Evolutionary conservation across 2,113 vertebrate genomes (phyloP).

Genomic region (Epinephelus moara): DNA sequence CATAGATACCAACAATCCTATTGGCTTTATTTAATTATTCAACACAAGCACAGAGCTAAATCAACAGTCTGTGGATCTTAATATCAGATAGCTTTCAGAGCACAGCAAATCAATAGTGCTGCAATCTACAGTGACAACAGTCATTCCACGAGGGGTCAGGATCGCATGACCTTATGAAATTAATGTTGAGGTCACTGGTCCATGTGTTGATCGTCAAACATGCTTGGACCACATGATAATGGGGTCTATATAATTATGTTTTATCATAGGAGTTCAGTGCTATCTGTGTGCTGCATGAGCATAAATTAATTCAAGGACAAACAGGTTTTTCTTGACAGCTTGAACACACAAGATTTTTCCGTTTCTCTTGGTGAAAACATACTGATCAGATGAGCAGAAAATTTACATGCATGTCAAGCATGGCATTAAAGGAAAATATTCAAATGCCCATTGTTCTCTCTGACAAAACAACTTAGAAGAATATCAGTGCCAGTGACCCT

Average conservation of each 20-base stretch:
- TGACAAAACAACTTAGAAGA: neutral
- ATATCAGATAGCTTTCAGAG: slow-evolving; percentile 78
- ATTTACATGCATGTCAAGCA: slow-evolving; percentile 19
- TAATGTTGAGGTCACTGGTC: slow-evolving; percentile 53
- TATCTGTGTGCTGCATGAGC: slow-evolving; percentile 57
- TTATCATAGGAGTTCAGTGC: slow-evolving; percentile 44
- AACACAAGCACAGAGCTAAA: slow-evolving; percentile 63
- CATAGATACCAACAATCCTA: slow-evolving; percentile 67
- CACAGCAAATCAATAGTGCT: slow-evolving; percentile 77
- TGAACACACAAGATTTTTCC: slow-evolving; percentile 2
- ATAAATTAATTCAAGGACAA: slow-evolving; percentile 47
- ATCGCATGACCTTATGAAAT: slow-evolving; percentile 68
- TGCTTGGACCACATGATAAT: slow-evolving; percentile 58
- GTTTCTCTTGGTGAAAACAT: neutral
- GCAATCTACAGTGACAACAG: slow-evolving; percentile 75
- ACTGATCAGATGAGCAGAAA: neutral
- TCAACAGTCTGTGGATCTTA: slow-evolving; percentile 74
- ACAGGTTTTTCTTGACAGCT: slow-evolving; percentile 10
- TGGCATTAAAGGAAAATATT: neutral
- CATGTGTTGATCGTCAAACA: slow-evolving; percentile 57
- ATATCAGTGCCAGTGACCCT: neutral
- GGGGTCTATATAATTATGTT: slow-evolving; percentile 48
- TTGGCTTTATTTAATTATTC: slow-evolving; percentile 75
- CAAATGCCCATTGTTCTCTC: neutral
- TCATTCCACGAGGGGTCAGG: slow-evolving; percentile 56